Evolutionary conservation across 2,888 invertebrate species (phyloP).

Genomic region (Orchesellides sinensis): DNA sequence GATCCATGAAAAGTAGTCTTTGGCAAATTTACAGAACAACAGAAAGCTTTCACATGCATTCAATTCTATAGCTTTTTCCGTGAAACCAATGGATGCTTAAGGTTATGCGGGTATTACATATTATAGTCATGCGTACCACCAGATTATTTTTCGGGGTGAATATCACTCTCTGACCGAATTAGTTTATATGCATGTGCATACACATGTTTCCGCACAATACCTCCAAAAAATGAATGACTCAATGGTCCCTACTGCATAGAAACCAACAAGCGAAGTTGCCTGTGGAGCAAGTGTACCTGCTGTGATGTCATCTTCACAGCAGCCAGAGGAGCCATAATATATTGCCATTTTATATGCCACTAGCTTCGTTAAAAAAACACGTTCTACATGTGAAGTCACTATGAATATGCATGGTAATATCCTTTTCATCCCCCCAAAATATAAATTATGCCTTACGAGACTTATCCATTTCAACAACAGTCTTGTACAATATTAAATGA

Average conservation of each 20-base stretch:
- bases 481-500: no score
- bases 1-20: no score
- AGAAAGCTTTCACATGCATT: constrained; percentile 56
- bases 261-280: constrained; percentile 45
- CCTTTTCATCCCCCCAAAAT: no score
- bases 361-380: no score
- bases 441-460: no score
- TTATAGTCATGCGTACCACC: no score
- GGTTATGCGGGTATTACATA: no score
- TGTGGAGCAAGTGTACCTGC: constrained; percentile 57
- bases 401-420: constrained; percentile 61
- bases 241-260: background rate
- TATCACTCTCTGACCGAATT: background rate
- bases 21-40: constrained; percentile 57
- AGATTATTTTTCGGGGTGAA: background rate
- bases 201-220: background rate
- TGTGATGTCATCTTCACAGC: constrained; percentile 64
- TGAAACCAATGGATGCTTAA: constrained; percentile 37
- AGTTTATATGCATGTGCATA: background rate
- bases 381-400: constrained; percentile 8
- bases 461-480: no score
- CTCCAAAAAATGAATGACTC: constrained; percentile 10
- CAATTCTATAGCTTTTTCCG: constrained; percentile 37
- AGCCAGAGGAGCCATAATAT: constrained; percentile 45
- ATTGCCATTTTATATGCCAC: constrained; percentile 45